Percentiles rank a stretch among this genome's conserved stretches.
phyloP scores from a whole-genome alignment of 1,140 invertebrate species.

The Eumeta japonica region DNA sequence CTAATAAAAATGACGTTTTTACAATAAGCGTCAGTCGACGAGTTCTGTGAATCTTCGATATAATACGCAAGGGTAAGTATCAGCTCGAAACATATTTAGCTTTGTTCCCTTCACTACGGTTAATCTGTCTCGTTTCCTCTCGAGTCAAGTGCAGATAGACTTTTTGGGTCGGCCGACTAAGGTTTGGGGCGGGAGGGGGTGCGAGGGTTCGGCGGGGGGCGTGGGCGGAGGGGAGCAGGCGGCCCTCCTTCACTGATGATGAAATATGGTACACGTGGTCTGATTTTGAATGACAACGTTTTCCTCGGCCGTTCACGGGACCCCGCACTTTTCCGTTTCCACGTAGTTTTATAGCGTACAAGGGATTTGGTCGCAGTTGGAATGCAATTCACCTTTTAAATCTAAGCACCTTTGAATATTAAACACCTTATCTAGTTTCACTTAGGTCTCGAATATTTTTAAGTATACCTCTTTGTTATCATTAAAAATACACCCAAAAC shows the following conservation, averaged over 20 bases:
- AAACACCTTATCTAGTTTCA: no score
- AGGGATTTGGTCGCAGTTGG: constrained; percentile 45
- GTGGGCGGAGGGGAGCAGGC: constrained; percentile 8
- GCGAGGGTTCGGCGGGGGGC: constrained; percentile 4
- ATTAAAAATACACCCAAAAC: no score
- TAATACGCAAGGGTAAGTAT: constrained; percentile 39
- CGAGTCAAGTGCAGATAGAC: constrained; percentile 55
- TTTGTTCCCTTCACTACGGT: constrained; percentile 56
- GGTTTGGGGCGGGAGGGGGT: constrained; percentile 8
- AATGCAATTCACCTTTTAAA: constrained; percentile 44
- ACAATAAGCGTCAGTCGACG: no score
- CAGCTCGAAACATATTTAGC: constrained; percentile 55
- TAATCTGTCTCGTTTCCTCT: constrained; percentile 55
- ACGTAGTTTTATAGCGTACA: constrained; percentile 44
- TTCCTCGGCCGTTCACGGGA: constrained; percentile 34
- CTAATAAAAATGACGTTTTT: no score
- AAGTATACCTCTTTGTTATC: constrained; percentile 23
- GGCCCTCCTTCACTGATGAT: constrained; percentile 57
- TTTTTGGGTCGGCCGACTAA: constrained; percentile 45
- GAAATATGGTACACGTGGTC: constrained; percentile 68
- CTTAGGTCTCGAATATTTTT: constrained; percentile 26
- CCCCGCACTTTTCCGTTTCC: constrained; percentile 26
- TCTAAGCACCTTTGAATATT: no score
- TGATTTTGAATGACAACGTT: constrained; percentile 66
- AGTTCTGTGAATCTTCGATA: constrained; percentile 22